Evolutionary conservation across 1,140 invertebrate genomes (phyloP).

Genomic region (Liolophura sinensis): DNA sequence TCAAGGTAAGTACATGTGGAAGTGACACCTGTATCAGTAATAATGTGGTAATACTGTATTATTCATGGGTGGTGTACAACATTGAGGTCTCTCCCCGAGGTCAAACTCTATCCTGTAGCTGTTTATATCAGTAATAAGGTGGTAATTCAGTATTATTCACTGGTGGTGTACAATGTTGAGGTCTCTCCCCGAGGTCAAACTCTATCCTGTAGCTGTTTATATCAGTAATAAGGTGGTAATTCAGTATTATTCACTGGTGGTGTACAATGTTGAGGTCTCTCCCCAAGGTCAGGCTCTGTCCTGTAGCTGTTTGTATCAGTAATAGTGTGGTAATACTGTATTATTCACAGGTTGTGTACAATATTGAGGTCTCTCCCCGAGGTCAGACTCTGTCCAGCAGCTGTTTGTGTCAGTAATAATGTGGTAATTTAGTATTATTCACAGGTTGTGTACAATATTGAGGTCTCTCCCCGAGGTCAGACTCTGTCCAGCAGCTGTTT

Average conservation of each 20-base stretch:
- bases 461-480: constrained; percentile 39
- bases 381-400: constrained; percentile 43
- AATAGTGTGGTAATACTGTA: background rate
- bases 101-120: constrained; percentile 49
- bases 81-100: constrained; percentile 41
- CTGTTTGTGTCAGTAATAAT: constrained; percentile 1
- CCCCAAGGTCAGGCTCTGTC: too few relatives aligned
- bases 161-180: constrained; percentile 54
- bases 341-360: constrained; percentile 50
- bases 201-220: constrained; percentile 52
- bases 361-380: constrained; percentile 40
- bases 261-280: too few relatives aligned
- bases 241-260: too few relatives aligned
- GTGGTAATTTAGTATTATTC: constrained; percentile 5
- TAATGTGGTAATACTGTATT: constrained; percentile 3
- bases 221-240: too few relatives aligned
- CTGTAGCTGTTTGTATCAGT: too few relatives aligned
- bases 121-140: constrained; percentile 21
- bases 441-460: constrained; percentile 54
- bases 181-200: constrained; percentile 37
- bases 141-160: constrained; percentile 6
- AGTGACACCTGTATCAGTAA: too few relatives aligned
- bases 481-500: constrained; percentile 50
- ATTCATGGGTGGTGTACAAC: constrained; percentile 50
- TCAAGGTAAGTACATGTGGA: constrained; percentile 30